Evolutionary conservation across 1,140 invertebrate species (phyloP), one percentile per base, ranked within the genome.

Genomic region (Drosophila nasuta): DNA sequence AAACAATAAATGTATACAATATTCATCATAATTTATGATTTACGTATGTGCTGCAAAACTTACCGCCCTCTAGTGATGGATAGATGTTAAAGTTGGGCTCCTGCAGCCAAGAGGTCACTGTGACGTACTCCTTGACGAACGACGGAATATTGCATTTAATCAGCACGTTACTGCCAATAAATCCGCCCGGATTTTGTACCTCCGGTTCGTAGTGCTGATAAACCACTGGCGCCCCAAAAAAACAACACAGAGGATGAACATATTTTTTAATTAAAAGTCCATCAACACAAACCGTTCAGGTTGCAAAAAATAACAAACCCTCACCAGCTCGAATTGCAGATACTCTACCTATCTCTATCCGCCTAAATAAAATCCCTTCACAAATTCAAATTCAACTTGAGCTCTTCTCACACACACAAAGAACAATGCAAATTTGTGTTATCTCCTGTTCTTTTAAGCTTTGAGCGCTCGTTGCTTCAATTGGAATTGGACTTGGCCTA

Each of bases 51-150:
- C 11, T 17, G 6, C 13, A n/a, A 60, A 25, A 46, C 65, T 79
- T 75, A 87, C 85, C 88, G 20, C 85, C 85, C 30, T 87, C 85
- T 25, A 91, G 13, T 3, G 88, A 91, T 70, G 88, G 88, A 66
- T 90, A 92, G 41, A 92, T 92, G 60, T 92, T 92, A 62, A 91
- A 95, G 6, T 94, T 94, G 0, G 95, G 95, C 74, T 97, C 97
- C 81, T 95, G 96, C 41, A 95, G 93, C 97, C 97, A 98, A 13
- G 96, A 96, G 5, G 96, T 96, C 1, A 97, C 96, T 65, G 95
- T 94, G 43, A 97, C 96, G 91, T 96, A 95, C 75, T 97, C 96
- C 86, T 95, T 96, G 56, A 97, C 96, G 89, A 95, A 96, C 75
- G 95, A 95, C 13, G 96, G 96, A 72, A 97, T 95, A 67, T 95